These are phyloP conservation scores for Tolypeutes matacus DNA, from an alignment of 2,797 vertebrate species.

Conservation along the genomic window DNA sequence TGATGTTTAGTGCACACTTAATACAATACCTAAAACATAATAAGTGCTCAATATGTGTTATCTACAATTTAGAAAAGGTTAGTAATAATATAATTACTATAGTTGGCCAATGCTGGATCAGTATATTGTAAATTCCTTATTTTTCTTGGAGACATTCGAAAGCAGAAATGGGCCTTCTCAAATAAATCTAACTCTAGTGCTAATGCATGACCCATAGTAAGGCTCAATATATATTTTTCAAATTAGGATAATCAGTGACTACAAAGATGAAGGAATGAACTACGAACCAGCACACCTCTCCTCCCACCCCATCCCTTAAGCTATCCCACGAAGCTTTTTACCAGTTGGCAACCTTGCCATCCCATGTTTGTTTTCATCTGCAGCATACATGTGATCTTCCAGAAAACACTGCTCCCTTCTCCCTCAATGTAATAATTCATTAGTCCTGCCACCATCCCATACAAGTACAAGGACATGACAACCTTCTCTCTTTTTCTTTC, in stretches of 20 bases:
- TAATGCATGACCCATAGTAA: not conserved
- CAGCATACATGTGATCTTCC: not conserved
- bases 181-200: not conserved
- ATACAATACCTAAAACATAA: not conserved
- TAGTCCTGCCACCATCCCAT: not conserved
- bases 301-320: not conserved
- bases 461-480: not conserved
- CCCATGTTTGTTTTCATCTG: not conserved
- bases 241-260: not conserved
- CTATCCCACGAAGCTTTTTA: not conserved
- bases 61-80: not conserved
- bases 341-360: not conserved
- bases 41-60: not conserved
- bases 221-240: not conserved
- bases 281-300: not conserved
- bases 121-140: not conserved
- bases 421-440: not conserved
- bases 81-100: not conserved
- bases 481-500: not conserved
- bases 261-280: not conserved
- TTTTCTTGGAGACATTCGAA: conserved; percentile 17
- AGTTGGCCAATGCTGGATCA: not conserved
- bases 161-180: not conserved
- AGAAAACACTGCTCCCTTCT: not conserved
- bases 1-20: not conserved